These are phyloP conservation scores for Smittia aterrima DNA, from an alignment of 2,888 invertebrate genomes.

Conservation along the genomic window DNA sequence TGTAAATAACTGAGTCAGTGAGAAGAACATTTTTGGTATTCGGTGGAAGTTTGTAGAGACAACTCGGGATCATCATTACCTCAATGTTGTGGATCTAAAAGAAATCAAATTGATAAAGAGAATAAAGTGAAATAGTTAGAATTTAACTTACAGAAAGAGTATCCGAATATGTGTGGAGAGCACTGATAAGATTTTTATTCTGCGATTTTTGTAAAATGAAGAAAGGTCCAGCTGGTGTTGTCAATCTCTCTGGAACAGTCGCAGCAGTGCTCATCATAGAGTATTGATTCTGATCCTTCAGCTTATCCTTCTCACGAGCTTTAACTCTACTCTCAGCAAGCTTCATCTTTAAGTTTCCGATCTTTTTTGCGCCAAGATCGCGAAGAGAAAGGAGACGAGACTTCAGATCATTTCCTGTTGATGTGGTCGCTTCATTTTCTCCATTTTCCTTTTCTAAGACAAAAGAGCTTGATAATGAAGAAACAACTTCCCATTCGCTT, in stretches of 20 bases:
- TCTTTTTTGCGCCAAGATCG: conserved; percentile 67
- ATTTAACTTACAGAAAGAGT: conserved; percentile 48
- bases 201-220: conserved; percentile 53
- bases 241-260: conserved; percentile 51
- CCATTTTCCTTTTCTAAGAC: conserved; percentile 24
- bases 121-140: neutral
- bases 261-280: conserved; percentile 53
- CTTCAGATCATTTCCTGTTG: conserved; percentile 45
- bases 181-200: conserved; percentile 52
- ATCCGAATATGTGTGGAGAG: conserved; percentile 51
- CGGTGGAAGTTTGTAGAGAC: conserved; percentile 66
- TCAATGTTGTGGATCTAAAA: conserved; percentile 66
- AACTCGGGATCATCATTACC: conserved; percentile 64
- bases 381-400: conserved; percentile 64
- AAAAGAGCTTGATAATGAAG: conserved; percentile 47
- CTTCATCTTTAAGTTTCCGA: conserved; percentile 63
- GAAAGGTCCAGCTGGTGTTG: conserved; percentile 51
- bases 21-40: conserved; percentile 63
- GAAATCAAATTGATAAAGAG: conserved; percentile 15
- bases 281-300: conserved; percentile 45
- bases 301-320: conserved; percentile 41
- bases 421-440: neutral
- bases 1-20: conserved; percentile 49
- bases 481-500: conserved; percentile 51
- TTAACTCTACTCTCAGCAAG: conserved; percentile 55